Percentiles rank a stretch among this genome's conserved stretches.
Conservation (phyloP, 2,888 invertebrate genomes). For the Cephus spinipes region DNA sequence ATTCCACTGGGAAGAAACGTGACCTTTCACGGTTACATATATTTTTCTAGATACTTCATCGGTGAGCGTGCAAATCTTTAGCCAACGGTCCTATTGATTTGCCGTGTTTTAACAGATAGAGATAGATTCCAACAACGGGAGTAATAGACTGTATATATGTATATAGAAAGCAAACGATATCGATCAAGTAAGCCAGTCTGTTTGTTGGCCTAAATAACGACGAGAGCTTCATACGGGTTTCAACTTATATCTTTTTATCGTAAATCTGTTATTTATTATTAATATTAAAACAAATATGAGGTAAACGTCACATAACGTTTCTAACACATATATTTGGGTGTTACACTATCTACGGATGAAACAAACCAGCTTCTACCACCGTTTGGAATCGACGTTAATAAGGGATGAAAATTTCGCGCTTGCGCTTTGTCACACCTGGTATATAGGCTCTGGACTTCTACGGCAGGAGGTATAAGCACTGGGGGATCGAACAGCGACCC, state of each 20-base stretch:
- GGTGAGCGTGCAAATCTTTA: too few relatives aligned
- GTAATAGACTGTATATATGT: background rate
- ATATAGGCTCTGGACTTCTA: constrained; percentile 7
- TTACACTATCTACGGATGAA: background rate
- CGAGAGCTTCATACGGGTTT: background rate
- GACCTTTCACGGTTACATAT: background rate
- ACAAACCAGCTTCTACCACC: background rate
- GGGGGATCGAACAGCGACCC: constrained; percentile 48
- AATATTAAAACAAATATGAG: background rate
- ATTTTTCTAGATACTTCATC: background rate
- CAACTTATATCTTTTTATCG: background rate
- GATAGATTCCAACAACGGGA: background rate
- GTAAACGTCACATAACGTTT: background rate
- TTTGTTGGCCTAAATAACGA: background rate
- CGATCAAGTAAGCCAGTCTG: background rate
- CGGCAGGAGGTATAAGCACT: constrained; percentile 38
- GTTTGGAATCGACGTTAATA: background rate
- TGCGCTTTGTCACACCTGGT: background rate
- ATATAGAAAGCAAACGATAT: background rate
- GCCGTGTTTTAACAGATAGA: background rate
- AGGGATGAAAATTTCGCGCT: constrained; percentile 1
- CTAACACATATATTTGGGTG: background rate
- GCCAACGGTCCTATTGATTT: background rate
- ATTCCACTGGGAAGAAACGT: background rate
- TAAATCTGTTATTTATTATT: background rate